phyloP scores from a whole-genome alignment of 2,113 vertebrate genomes.

The Cervus canadensis region DNA sequence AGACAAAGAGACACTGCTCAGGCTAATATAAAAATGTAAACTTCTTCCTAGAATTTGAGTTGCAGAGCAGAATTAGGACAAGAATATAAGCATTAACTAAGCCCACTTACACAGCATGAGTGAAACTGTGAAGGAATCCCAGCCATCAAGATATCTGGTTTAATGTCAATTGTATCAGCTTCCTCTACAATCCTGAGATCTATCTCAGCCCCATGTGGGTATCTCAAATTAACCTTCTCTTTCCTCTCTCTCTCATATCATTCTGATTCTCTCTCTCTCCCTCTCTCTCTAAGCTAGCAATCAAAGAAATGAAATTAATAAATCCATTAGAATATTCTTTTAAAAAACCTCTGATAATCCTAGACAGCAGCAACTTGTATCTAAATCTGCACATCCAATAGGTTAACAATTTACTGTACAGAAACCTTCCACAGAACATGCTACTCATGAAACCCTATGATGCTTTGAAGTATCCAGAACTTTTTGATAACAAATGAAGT shows the following conservation, averaged over 20 bases:
- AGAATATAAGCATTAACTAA: neutral
- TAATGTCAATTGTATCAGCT: neutral
- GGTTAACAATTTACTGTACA: neutral
- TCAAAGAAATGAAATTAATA: neutral
- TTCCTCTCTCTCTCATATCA: neutral
- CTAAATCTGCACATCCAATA: neutral
- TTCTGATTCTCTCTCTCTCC: neutral
- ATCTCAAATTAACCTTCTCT: neutral
- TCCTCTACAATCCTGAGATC: neutral
- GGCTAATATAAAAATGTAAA: neutral
- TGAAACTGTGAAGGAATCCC: neutral
- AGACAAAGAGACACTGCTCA: neutral
- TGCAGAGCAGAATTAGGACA: neutral
- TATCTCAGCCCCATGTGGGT: neutral
- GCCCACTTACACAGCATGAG: neutral
- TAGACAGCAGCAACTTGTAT: neutral
- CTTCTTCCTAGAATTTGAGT: neutral
- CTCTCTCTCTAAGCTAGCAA: neutral
- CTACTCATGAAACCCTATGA: neutral
- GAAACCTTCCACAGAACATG: neutral
- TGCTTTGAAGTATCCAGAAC: neutral
- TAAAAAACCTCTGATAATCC: neutral
- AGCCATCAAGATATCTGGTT: neutral
- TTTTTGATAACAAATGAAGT: neutral
- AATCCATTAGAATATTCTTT: neutral